These are phyloP conservation scores for Callimorpha dominula DNA, from an alignment of 2,888 invertebrate species.

Conservation along the genomic window DNA sequence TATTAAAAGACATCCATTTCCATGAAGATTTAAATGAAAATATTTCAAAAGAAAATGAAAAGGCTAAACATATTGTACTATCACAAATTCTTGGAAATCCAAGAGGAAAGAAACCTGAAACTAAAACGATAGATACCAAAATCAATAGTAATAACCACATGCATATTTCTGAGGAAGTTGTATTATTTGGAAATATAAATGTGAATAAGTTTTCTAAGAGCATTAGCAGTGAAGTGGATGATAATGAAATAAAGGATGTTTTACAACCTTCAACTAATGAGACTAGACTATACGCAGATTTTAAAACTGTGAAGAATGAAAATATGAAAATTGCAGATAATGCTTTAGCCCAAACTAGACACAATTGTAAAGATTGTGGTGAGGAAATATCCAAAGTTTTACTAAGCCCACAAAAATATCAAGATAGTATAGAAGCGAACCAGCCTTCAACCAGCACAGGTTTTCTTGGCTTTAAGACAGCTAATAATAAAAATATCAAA, in stretches of 20 bases:
- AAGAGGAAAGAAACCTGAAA: neutral
- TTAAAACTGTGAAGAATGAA: constrained; percentile 65
- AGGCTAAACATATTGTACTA: constrained; percentile 9
- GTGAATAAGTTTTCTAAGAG: neutral
- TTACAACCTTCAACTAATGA: neutral
- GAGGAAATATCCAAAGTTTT: neutral
- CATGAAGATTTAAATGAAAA: constrained; percentile 55
- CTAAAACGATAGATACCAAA: neutral
- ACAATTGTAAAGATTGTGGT: constrained; percentile 21
- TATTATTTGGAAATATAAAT: neutral
- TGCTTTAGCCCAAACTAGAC: constrained; percentile 53
- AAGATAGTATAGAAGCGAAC: neutral
- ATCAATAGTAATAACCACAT: neutral
- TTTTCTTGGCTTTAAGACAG: constrained; percentile 57
- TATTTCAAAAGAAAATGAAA: constrained; percentile 18
- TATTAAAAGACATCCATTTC: neutral
- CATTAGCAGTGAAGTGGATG: neutral
- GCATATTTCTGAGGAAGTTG: neutral
- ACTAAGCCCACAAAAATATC: neutral
- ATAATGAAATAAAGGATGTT: neutral
- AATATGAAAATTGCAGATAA: constrained; percentile 56
- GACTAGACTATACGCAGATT: constrained; percentile 37
- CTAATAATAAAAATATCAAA: constrained; percentile 57
- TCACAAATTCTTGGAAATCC: constrained; percentile 7
- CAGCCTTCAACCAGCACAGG: neutral